Evolutionary conservation across 1,140 invertebrate species (phyloP).

Genomic region (Diorhabda sublineata): DNA sequence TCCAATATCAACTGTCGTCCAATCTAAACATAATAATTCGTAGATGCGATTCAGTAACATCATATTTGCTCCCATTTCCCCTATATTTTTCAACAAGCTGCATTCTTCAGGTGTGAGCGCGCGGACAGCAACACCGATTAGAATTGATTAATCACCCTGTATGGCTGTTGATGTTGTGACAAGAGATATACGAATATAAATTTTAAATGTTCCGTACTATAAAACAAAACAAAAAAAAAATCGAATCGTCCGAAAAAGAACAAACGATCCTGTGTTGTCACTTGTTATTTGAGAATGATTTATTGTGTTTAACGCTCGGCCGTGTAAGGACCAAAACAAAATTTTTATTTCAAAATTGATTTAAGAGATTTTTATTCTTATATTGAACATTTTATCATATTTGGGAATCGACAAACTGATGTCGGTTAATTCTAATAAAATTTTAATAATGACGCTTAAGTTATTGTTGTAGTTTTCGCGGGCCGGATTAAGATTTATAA

Average conservation of each 20-base stretch:
- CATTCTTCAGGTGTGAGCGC: slow-evolving; percentile 8
- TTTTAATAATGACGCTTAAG: no score
- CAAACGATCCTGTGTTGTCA: background rate
- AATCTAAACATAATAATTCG: no score
- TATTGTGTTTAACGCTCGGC: background rate
- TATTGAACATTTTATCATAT: no score
- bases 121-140: slow-evolving; percentile 7
- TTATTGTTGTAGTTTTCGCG: no score
- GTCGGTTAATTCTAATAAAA: no score
- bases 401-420: no score
- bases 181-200: slow-evolving; percentile 6
- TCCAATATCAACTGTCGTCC: no score
- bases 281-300: background rate
- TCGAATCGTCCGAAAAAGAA: background rate
- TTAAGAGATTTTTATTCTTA: no score
- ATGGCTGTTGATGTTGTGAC: slow-evolving; percentile 9
- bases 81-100: background rate
- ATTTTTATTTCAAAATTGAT: no score
- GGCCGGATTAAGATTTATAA: no score
- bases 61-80: background rate
- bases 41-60: no score
- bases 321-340: no score
- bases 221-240: background rate
- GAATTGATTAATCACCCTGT: slow-evolving; percentile 11
- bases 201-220: background rate